phyloP scores from a whole-genome alignment of 2,888 invertebrate species.

The Hydrotaea diabolus region DNA sequence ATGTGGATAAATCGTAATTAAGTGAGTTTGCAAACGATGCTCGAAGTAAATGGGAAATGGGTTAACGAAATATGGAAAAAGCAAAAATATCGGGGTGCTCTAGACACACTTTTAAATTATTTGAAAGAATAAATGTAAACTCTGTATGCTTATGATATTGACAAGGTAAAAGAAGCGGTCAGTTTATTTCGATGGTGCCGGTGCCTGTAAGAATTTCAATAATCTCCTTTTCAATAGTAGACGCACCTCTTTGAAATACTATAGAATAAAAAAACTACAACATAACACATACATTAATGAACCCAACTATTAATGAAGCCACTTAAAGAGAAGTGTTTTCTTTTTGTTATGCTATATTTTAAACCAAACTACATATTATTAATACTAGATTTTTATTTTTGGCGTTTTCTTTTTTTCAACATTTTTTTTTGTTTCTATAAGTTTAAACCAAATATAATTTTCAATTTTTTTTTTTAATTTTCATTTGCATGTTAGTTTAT shows the following conservation, averaged over 20 bases:
- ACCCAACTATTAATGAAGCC: not conserved
- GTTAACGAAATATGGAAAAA: not conserved
- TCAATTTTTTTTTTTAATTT: too few relatives aligned
- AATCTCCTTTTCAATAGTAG: conserved; percentile 24
- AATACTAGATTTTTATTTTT: conserved; percentile 11
- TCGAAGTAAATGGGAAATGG: conserved; percentile 9
- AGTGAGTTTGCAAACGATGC: not conserved
- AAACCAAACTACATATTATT: not conserved
- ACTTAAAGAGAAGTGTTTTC: not conserved
- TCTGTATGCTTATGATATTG: not conserved
- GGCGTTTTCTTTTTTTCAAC: too few relatives aligned
- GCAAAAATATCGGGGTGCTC: conserved; percentile 3
- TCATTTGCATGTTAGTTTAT: too few relatives aligned
- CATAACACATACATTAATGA: not conserved
- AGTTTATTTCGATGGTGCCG: conserved; percentile 22
- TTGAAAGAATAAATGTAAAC: not conserved
- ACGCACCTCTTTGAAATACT: conserved; percentile 18
- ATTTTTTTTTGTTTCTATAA: too few relatives aligned
- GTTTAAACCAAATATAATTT: too few relatives aligned
- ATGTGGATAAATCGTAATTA: conserved; percentile 88
- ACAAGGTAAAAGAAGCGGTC: conserved; percentile 1
- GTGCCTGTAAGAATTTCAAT: conserved; percentile 12
- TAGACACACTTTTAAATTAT: not conserved
- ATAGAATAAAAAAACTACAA: not conserved
- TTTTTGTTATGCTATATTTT: conserved; percentile 7